Percentiles rank a stretch among this genome's conserved stretches.
These are phyloP conservation scores for Amphiprion ocellaris DNA, from an alignment of 2,113 vertebrate genomes.

Conservation along the genomic window DNA sequence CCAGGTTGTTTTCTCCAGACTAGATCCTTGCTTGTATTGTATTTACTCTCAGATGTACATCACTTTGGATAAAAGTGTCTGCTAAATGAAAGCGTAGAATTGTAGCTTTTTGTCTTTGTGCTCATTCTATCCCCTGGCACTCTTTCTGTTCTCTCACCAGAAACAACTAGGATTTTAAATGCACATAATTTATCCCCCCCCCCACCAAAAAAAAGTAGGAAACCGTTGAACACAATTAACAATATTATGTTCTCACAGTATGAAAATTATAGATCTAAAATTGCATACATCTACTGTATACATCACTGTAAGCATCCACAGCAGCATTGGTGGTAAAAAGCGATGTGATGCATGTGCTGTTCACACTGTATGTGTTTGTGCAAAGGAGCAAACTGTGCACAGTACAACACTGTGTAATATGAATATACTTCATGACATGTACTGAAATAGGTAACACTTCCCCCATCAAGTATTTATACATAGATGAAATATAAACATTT, in stretches of 20 bases:
- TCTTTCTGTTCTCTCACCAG: neutral
- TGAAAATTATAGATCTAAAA: slow-evolving; percentile 32
- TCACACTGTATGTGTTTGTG: slow-evolving; percentile 47
- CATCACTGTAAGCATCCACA: slow-evolving; percentile 40
- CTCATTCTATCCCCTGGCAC: neutral
- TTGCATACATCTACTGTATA: slow-evolving; percentile 29
- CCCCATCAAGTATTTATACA: neutral
- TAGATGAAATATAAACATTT: slow-evolving; percentile 9
- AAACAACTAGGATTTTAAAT: neutral
- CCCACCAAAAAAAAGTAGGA: slow-evolving; percentile 1
- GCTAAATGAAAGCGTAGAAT: too few relatives aligned
- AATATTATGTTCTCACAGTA: slow-evolving; percentile 35
- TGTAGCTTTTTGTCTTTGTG: too few relatives aligned
- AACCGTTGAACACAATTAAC: slow-evolving; percentile 19
- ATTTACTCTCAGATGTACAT: too few relatives aligned
- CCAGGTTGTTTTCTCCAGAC: too few relatives aligned
- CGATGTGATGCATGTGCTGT: slow-evolving; percentile 37
- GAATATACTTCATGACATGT: slow-evolving; percentile 34
- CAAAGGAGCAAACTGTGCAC: slow-evolving; percentile 60
- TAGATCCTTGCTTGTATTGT: too few relatives aligned
- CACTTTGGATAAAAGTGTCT: too few relatives aligned
- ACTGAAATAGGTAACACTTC: neutral
- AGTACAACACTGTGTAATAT: slow-evolving; percentile 38
- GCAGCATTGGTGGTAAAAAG: slow-evolving; percentile 44
- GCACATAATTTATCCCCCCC: slow-evolving; percentile 42